phyloP scores from a whole-genome alignment of 1,140 invertebrate species.

The Coenobita brevimanus region DNA sequence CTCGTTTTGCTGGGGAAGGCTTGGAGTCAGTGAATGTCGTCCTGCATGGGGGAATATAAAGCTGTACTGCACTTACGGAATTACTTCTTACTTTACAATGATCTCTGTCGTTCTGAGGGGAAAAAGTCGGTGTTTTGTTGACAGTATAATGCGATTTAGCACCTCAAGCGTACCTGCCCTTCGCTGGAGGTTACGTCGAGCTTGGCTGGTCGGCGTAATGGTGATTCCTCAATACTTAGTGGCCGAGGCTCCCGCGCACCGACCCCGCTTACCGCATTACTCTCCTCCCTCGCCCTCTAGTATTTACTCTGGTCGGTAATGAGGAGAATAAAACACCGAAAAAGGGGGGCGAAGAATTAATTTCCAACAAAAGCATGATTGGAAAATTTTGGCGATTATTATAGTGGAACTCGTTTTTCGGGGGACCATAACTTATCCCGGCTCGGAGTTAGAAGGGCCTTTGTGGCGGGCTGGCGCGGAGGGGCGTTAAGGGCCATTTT shows the following conservation, averaged over 20 bases:
- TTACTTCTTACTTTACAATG: not conserved
- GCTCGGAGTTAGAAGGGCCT: slow-evolving; percentile 45
- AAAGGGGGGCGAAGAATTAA: slow-evolving; percentile 23
- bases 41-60: not conserved
- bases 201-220: not conserved
- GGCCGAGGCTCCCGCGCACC: not conserved
- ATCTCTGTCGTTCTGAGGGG: not conserved
- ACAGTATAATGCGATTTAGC: slow-evolving; percentile 39
- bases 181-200: slow-evolving; percentile 46
- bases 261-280: not conserved
- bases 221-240: not conserved
- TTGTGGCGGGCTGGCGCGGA: slow-evolving; percentile 47
- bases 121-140: not conserved
- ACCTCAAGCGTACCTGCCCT: slow-evolving; percentile 32
- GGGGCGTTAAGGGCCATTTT: slow-evolving; percentile 44
- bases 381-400: slow-evolving; percentile 64
- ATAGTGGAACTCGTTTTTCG: slow-evolving; percentile 60
- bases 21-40: not conserved
- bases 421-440: slow-evolving; percentile 44
- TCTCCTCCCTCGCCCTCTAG: not conserved
- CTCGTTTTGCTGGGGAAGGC: not conserved
- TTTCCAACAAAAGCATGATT: slow-evolving; percentile 61
- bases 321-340: slow-evolving; percentile 38
- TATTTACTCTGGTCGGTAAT: slow-evolving; percentile 35
- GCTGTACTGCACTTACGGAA: not conserved